Base-by-base conservation (phyloP, 2,113 vertebrate genomes). In the Oceanites oceanicus region DNA sequence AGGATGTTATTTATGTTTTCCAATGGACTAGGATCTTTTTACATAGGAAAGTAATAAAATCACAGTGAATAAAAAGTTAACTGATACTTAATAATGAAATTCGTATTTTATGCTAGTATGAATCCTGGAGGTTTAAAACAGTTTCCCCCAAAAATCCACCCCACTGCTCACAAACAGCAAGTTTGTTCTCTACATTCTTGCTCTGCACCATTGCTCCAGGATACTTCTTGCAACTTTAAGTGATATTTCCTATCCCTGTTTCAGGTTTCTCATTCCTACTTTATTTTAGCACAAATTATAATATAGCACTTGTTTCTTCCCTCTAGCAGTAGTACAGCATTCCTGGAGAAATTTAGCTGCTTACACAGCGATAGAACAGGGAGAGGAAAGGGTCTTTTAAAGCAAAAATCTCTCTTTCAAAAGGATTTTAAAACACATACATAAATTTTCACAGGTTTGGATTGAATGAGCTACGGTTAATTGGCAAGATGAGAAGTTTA, bases 91-190 rank as follows among this genome's bases (percentile, higher is more conserved):
- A 42, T n/a, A 58, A 72, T 15, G 9, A 89, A 84, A 80, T 40
- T 23, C 1, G 0, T 29, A 72, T 61, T 79, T 90, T 44, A 61
- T n/a, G 16, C 40, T 65, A 44, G 30, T 0, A 0, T 50, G 52
- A 94, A 78, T 49, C 25, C 44, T 40, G 47, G 56, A 70, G 8
- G 16, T 61, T 56, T 78, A 68, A 26, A 68, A 88, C 3, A 66
- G 13, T 18, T 67, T 67, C 19, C 36, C 36, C 29, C 1, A 0
- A 36, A 83, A 91, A 65, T 36, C 22, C 26, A 90, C 32, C 16
- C 26, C 9, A n/a, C 45, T 45, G 45, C 42, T 92, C 49, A 68
- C 3, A 2, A 74, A 42, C 7, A 92, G 49, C 38, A 91, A 30
- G 47, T 62, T 7, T 82, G 11, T 32, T 19, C 47, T 74, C 19